Base-by-base conservation (phyloP, 2,888 invertebrate species). In the Troilus luridus region DNA sequence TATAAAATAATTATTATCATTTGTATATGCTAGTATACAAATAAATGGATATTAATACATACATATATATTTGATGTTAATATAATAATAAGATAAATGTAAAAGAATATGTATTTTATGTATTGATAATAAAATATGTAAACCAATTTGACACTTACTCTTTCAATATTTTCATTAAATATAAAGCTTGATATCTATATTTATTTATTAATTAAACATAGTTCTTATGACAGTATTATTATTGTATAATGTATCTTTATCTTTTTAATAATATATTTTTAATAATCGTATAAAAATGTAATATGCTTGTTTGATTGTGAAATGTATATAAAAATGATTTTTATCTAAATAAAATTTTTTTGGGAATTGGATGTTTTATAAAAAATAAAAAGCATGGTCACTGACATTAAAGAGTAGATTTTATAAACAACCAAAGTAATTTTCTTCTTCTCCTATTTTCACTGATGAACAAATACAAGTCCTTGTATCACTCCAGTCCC, bases 31-130 rank as follows among this genome's bases (percentile, higher is more conserved):
- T 77, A 41, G 2, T 77, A 77, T 77, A 27, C 72, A 27, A 72
- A 27, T 72, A 72, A 72, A 72, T 27, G 27, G 72, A 72, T 72
- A 72, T 27, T 14, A 72, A 77, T 77, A 77, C 6, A 77, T 77
- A 27, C 72, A 17, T 77, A 77, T 77, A 77, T 77, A 77, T 77
- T 77, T 77, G 72, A 77, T 77, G 72, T 77, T 77, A 27, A 77
- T 8, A 77, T 77, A 77, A 0, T 12, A 12, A 17, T 77, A 41
- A 9, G 6, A 67, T 64, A 19, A 41, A 19, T 77, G 72, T 41
- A 77, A 77, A 77, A 77, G 27, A 41, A 41, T 41, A 77, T 77
- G 41, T 77, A 77, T 41, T 77, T 77, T n/a, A 19, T 77, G 27
- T 77, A 77, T 77, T 41, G 72, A 77, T 77, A 41, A 77, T 77